phyloP scores from a whole-genome alignment of 2,888 invertebrate species.

The Brachyopa scutellaris region DNA sequence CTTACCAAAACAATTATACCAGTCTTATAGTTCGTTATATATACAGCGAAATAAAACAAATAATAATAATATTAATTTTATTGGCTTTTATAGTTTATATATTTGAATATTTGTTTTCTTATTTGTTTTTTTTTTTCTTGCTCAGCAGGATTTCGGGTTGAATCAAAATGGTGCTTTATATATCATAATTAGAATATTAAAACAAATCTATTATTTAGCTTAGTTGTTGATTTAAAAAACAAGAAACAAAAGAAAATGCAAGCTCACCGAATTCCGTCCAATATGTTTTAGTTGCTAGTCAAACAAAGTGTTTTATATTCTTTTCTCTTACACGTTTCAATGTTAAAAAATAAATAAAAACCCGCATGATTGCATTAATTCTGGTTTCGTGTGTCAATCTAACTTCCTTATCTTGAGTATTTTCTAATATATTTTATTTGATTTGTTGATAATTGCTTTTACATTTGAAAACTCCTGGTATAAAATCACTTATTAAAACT shows the following conservation, averaged over 20 bases:
- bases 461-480: constrained; percentile 55
- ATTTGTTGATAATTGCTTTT: constrained; percentile 16
- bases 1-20: constrained; percentile 68
- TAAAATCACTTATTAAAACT: constrained; percentile 78
- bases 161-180: constrained; percentile 71
- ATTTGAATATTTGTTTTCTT: constrained; percentile 23
- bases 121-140: constrained; percentile 62
- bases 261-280: constrained; percentile 75
- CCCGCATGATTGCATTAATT: constrained; percentile 30
- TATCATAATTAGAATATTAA: constrained; percentile 59
- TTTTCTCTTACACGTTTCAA: constrained; percentile 19
- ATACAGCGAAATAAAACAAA: constrained; percentile 7
- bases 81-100: constrained; percentile 40
- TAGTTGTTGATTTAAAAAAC: constrained; percentile 50
- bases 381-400: constrained; percentile 32
- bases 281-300: constrained; percentile 72
- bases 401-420: constrained; percentile 2
- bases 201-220: constrained; percentile 43
- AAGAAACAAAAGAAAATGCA: constrained; percentile 37
- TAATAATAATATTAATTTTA: constrained; percentile 25
- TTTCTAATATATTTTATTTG: constrained; percentile 10
- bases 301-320: constrained; percentile 42
- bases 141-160: constrained; percentile 71
- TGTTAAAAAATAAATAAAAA: constrained; percentile 17
- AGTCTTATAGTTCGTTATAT: constrained; percentile 56